Evolutionary conservation across 2,113 vertebrate genomes (phyloP).

Genomic region (Indicator maculatus): DNA sequence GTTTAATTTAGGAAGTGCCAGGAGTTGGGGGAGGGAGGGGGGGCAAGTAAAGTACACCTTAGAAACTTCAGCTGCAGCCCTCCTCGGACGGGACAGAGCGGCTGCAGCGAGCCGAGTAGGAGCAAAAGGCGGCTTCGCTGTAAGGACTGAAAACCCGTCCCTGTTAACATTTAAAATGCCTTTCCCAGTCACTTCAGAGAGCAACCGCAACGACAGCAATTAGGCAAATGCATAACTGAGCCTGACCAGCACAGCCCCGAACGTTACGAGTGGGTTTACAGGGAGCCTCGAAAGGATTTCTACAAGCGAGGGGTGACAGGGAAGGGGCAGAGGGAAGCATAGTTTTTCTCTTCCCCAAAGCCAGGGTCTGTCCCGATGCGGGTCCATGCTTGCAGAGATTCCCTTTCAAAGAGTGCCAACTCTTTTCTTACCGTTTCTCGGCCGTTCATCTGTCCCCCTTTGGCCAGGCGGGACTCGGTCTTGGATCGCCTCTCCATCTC

Average conservation of each 20-base stretch:
- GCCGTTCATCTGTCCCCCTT: slow-evolving; percentile 95
- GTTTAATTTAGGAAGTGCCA: slow-evolving; percentile 24
- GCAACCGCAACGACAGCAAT: background rate
- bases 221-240: background rate
- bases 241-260: background rate
- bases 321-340: background rate
- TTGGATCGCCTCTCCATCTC: slow-evolving; percentile 99
- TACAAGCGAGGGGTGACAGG: background rate
- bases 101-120: background rate
- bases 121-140: background rate
- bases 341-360: background rate
- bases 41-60: background rate
- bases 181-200: background rate
- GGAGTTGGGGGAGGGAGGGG: background rate
- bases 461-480: slow-evolving; percentile 91
- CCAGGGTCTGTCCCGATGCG: background rate
- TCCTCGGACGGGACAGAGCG: background rate
- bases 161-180: background rate
- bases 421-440: slow-evolving; percentile 91
- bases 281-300: background rate
- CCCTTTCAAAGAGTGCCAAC: background rate
- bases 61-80: background rate
- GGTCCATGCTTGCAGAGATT: background rate
- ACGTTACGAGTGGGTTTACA: background rate
- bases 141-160: background rate